Evolutionary conservation across 1,140 invertebrate species (phyloP).

Genomic region (Ostrea denselamellosa): DNA sequence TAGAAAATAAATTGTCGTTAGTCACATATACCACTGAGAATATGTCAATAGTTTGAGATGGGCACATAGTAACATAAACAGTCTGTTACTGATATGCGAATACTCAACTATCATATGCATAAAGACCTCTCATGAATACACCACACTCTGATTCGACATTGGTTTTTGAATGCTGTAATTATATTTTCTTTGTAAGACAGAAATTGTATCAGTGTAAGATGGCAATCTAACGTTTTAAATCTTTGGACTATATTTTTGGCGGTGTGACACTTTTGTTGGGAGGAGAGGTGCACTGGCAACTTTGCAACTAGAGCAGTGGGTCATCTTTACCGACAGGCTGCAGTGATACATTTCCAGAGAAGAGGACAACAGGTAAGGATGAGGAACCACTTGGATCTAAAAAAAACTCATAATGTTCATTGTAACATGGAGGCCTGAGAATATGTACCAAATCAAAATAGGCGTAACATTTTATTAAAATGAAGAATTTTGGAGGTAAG

Average conservation of each 20-base stretch:
- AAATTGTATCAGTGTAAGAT: conserved; percentile 31
- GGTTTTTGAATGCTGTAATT: conserved; percentile 25
- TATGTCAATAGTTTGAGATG: conserved; percentile 3
- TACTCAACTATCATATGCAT: conserved; percentile 21
- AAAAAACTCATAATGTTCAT: too few species aligned
- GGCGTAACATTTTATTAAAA: too few species aligned
- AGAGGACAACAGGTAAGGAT: too few species aligned
- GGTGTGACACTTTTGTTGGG: conserved; percentile 16
- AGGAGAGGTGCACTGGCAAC: neutral
- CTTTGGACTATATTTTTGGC: neutral
- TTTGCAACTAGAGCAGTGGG: conserved; percentile 11
- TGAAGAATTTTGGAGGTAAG: too few species aligned
- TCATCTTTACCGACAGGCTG: neutral
- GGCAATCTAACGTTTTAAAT: conserved; percentile 29
- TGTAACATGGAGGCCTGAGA: too few species aligned
- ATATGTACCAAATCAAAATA: too few species aligned
- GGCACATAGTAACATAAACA: neutral
- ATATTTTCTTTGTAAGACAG: conserved; percentile 30
- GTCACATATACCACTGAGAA: neutral
- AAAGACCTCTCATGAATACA: neutral
- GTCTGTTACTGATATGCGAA: neutral
- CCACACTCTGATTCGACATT: neutral
- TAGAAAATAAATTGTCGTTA: conserved; percentile 12
- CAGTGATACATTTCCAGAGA: neutral
- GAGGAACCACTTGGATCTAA: too few species aligned